Evolutionary conservation across 2,888 invertebrate species (phyloP).

Genomic region (Poecilus cupreus): DNA sequence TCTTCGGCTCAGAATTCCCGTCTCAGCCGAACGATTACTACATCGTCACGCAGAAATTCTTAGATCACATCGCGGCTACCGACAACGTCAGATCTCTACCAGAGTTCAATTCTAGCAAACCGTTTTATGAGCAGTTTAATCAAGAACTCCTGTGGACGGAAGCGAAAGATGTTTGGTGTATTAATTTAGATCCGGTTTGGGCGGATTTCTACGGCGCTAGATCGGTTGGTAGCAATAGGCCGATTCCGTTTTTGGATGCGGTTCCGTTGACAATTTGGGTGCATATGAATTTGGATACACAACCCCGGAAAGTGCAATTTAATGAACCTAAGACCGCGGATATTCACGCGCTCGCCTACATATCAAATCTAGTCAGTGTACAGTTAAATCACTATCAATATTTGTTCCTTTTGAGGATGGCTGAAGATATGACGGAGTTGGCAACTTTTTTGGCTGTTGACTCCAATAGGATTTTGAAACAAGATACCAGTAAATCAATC

Average conservation of each 20-base stretch:
- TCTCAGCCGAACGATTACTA: slow-evolving; percentile 81
- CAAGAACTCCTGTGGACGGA: slow-evolving; percentile 83
- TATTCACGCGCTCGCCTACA: slow-evolving; percentile 87
- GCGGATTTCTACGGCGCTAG: slow-evolving; percentile 92
- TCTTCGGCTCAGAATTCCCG: slow-evolving; percentile 87
- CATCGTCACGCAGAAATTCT: slow-evolving; percentile 88
- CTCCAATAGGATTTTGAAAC: slow-evolving; percentile 81
- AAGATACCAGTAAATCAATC: slow-evolving; percentile 75
- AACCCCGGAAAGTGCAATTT: slow-evolving; percentile 64
- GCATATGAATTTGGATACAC: slow-evolving; percentile 73
- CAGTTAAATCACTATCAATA: slow-evolving; percentile 96
- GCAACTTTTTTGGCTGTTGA: slow-evolving; percentile 87
- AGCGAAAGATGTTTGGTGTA: slow-evolving; percentile 91
- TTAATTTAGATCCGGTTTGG: slow-evolving; percentile 93
- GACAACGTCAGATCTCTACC: slow-evolving; percentile 73
- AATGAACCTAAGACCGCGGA: slow-evolving; percentile 75
- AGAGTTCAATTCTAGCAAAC: slow-evolving; percentile 56
- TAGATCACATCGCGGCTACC: slow-evolving; percentile 78
- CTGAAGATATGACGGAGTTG: slow-evolving; percentile 88
- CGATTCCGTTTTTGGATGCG: slow-evolving; percentile 88
- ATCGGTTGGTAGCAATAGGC: slow-evolving; percentile 82
- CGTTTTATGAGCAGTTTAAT: slow-evolving; percentile 68
- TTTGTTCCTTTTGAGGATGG: slow-evolving; percentile 88
- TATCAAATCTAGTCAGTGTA: slow-evolving; percentile 88
- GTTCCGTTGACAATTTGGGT: slow-evolving; percentile 93